Percentiles rank a stretch among this genome's conserved stretches.
phyloP scores from a whole-genome alignment of 2,113 vertebrate genomes.

The Xyliphius kryptos region DNA sequence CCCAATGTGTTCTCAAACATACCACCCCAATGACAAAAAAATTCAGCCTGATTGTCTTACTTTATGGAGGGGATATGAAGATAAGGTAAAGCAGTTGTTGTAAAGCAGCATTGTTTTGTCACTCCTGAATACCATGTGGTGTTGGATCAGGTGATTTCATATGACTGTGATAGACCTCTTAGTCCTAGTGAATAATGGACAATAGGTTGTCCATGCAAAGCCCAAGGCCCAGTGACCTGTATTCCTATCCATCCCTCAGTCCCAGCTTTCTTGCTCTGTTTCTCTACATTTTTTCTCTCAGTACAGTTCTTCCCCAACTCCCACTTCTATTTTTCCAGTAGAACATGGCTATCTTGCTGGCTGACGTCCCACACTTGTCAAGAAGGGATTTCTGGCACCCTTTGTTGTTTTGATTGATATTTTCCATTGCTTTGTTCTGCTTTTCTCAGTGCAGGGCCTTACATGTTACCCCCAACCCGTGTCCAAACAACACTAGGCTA shows the following conservation, averaged over 20 bases:
- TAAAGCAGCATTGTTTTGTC: neutral
- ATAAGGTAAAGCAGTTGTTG: no score
- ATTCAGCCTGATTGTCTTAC: no score
- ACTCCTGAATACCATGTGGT: neutral
- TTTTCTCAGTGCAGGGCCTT: slow-evolving; percentile 15
- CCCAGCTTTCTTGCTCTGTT: neutral
- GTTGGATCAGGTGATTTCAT: neutral
- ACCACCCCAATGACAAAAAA: no score
- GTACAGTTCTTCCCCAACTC: slow-evolving; percentile 6
- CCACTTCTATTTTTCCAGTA: slow-evolving; percentile 16
- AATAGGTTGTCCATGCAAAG: neutral
- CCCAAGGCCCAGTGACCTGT: neutral
- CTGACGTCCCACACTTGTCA: slow-evolving; percentile 39
- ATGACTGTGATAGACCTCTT: no score
- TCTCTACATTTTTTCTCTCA: neutral
- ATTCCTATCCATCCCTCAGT: no score
- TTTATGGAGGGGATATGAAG: no score
- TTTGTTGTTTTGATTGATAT: slow-evolving; percentile 45
- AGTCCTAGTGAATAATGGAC: neutral
- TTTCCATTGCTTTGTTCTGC: slow-evolving; percentile 36
- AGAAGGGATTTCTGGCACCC: slow-evolving; percentile 35
- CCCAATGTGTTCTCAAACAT: no score
- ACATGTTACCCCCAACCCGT: slow-evolving; percentile 15
- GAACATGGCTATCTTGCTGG: slow-evolving; percentile 46
- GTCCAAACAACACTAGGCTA: no score